Percentiles rank a stretch among this genome's conserved stretches.
These are phyloP conservation scores for Hydrochoerus hydrochaeris DNA, from an alignment of 2,113 vertebrate species.

Conservation along the genomic window DNA sequence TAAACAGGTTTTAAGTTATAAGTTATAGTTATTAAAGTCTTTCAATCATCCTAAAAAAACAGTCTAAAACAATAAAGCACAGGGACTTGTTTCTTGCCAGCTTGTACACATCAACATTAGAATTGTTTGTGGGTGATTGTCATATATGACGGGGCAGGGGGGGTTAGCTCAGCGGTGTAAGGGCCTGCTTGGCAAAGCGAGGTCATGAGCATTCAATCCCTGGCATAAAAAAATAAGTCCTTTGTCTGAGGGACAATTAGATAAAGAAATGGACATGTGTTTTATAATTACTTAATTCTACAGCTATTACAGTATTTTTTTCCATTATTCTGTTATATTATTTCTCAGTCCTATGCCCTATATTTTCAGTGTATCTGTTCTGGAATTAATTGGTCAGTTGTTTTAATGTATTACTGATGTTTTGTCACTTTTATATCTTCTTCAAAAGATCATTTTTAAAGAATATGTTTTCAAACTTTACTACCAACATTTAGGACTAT, in stretches of 20 bases:
- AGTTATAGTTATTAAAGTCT: not conserved
- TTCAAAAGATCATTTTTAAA: not conserved
- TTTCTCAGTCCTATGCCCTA: not conserved
- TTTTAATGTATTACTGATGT: not conserved
- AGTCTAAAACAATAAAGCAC: not conserved
- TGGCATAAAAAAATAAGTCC: too few species aligned
- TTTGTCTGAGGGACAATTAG: too few species aligned
- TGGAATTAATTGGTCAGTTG: not conserved
- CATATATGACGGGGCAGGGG: not conserved
- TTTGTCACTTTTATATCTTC: not conserved
- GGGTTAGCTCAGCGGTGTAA: too few species aligned
- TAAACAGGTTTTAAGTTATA: not conserved
- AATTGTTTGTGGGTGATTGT: not conserved
- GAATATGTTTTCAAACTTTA: not conserved
- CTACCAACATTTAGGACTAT: not conserved
- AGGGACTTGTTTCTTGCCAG: not conserved
- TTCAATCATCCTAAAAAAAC: not conserved
- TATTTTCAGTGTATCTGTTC: not conserved
- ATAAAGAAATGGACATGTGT: not conserved
- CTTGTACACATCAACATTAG: not conserved
- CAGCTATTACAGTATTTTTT: not conserved
- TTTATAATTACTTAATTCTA: not conserved
- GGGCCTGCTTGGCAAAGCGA: too few species aligned
- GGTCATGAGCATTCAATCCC: too few species aligned
- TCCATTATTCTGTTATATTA: not conserved